phyloP scores from a whole-genome alignment of 92 coral and sea anemone species.

The Epizoanthus fatuus region DNA sequence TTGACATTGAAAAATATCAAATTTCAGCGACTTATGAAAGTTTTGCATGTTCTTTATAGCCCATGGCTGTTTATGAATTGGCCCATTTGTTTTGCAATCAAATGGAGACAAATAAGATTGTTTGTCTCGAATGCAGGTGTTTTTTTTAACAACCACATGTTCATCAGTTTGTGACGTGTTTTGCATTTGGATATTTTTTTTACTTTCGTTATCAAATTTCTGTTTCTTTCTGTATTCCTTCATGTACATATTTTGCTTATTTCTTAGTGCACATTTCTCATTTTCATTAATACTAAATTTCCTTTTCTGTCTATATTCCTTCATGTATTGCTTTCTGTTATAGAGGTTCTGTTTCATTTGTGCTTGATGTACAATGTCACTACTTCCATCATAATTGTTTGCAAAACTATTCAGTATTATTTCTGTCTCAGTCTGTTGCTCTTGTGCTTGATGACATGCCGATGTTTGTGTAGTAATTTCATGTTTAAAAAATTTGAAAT shows the following conservation, averaged over 20 bases:
- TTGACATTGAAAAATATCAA: constrained; percentile 11
- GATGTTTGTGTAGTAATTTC: too few species aligned
- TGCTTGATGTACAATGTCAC: too few species aligned
- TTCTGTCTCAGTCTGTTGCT: too few species aligned
- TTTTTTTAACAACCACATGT: neutral
- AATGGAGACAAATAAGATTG: constrained; percentile 44
- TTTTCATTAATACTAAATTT: constrained; percentile 15
- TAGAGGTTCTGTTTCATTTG: too few species aligned
- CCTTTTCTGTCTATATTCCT: neutral
- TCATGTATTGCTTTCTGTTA: neutral
- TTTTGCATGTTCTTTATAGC: constrained; percentile 49
- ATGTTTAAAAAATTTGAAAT: too few species aligned
- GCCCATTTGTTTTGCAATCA: constrained; percentile 56
- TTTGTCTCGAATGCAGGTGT: constrained; percentile 7
- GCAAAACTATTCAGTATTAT: too few species aligned
- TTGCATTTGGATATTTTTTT: too few species aligned
- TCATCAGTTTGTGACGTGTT: neutral
- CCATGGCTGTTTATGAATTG: constrained; percentile 50
- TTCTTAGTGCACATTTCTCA: constrained; percentile 8
- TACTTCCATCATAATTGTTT: neutral
- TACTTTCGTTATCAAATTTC: neutral
- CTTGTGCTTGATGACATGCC: too few species aligned
- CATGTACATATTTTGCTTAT: constrained; percentile 9
- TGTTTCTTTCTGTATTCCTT: neutral
- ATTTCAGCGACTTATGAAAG: constrained; percentile 49